phyloP scores from a whole-genome alignment of 2,113 vertebrate genomes.

The Oryzias javanicus region DNA sequence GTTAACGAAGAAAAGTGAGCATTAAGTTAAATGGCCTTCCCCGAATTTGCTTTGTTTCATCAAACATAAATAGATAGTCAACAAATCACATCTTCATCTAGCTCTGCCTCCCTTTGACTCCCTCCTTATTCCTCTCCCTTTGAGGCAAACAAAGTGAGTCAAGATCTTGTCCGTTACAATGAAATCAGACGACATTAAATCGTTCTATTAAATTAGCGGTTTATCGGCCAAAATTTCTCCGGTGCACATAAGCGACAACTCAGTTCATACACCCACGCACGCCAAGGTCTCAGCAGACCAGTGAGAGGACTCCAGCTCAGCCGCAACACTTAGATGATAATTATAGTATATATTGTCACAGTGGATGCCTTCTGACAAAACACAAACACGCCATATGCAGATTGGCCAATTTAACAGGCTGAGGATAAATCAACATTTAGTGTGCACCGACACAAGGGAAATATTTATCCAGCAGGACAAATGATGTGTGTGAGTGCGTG shows the following conservation, averaged over 20 bases:
- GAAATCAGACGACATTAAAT: conserved; percentile 54
- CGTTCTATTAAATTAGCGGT: conserved; percentile 46
- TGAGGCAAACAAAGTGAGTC: conserved; percentile 45
- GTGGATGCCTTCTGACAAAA: conserved; percentile 61
- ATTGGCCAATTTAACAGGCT: conserved; percentile 68
- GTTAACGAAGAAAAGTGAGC: conserved; percentile 62
- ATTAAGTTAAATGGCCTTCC: conserved; percentile 70
- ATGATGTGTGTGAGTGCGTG: conserved; percentile 41
- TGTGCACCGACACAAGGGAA: conserved; percentile 54
- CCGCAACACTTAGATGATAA: conserved; percentile 61
- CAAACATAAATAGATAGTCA: conserved; percentile 54
- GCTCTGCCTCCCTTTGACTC: conserved; percentile 33
- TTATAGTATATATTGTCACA: conserved; percentile 66
- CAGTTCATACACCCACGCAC: conserved; percentile 12
- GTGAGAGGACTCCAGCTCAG: conserved; percentile 36
- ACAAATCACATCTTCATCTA: conserved; percentile 53
- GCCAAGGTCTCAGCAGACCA: conserved; percentile 33
- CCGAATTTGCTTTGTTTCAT: conserved; percentile 62
- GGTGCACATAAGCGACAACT: conserved; percentile 27
- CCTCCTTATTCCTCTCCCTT: conserved; percentile 18
- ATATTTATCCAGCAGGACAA: conserved; percentile 74
- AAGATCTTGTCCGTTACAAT: conserved; percentile 50
- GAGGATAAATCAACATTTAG: conserved; percentile 74
- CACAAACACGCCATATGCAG: conserved; percentile 67
- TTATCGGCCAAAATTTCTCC: conserved; percentile 36